A percentile compares a stretch with the other conserved stretches of the same genome.
Conservation (phyloP, 2,888 invertebrate genomes). For the Cynaeus angustus region DNA sequence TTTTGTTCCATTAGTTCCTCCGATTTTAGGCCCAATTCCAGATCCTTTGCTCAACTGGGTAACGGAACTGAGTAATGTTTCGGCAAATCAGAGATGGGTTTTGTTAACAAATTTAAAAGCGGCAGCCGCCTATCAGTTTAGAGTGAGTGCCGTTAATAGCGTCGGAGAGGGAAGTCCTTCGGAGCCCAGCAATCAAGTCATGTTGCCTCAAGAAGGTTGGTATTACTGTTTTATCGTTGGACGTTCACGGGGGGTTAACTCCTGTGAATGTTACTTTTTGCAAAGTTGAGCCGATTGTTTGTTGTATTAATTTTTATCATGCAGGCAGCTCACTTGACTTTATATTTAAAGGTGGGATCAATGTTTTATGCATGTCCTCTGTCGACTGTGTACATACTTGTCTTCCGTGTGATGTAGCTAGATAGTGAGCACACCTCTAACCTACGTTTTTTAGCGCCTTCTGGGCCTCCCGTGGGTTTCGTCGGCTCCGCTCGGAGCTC, state of each 20-base stretch:
- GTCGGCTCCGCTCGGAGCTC: constrained; percentile 96
- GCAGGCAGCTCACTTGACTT: constrained; percentile 70
- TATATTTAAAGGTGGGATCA: constrained; percentile 70
- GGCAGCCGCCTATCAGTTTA: constrained; percentile 95
- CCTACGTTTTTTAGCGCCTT: constrained; percentile 82
- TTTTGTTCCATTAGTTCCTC: constrained; percentile 69
- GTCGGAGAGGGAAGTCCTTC: constrained; percentile 96
- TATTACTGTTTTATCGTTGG: constrained; percentile 46
- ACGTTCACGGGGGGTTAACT: background rate
- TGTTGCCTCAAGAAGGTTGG: constrained; percentile 97
- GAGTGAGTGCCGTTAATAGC: constrained; percentile 96
- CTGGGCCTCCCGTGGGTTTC: constrained; percentile 95
- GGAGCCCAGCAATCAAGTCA: constrained; percentile 90
- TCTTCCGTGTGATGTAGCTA: constrained; percentile 29
- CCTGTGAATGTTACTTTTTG: background rate
- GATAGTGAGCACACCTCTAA: background rate
- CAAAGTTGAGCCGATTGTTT: constrained; percentile 59
- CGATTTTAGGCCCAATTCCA: constrained; percentile 86
- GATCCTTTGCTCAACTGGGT: constrained; percentile 92
- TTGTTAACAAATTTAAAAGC: constrained; percentile 91
- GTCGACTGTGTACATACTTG: constrained; percentile 35
- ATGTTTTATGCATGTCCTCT: constrained; percentile 56
- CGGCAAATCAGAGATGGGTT: constrained; percentile 85
- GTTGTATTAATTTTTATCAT: constrained; percentile 66
- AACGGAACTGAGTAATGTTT: constrained; percentile 90